A percentile compares a stretch with the other conserved stretches of the same genome.
phyloP scores from a whole-genome alignment of 1,140 invertebrate genomes.

The Liolophura sinensis region DNA sequence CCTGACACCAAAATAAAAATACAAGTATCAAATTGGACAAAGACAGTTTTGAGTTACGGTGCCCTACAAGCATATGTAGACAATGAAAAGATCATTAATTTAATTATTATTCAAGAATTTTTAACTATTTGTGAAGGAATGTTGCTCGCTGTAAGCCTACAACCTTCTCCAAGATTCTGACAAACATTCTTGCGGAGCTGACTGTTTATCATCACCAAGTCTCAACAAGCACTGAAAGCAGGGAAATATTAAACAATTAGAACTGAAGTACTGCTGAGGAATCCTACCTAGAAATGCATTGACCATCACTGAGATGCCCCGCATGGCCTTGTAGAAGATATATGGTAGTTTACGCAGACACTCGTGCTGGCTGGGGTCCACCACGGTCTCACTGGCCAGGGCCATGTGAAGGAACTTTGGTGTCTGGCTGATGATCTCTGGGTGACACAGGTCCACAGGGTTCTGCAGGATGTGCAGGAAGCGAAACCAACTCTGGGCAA shows the following conservation, averaged over 20 bases:
- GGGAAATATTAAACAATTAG: not conserved
- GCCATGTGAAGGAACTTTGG: constrained; percentile 74
- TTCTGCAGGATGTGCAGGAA: constrained; percentile 91
- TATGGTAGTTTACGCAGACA: constrained; percentile 81
- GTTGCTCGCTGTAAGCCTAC: no score
- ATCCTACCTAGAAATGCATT: constrained; percentile 91
- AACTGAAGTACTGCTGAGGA: not conserved
- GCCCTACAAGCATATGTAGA: no score
- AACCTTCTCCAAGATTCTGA: no score
- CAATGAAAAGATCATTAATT: no score
- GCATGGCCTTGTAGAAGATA: constrained; percentile 93
- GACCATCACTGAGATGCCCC: constrained; percentile 87
- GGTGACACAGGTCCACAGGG: constrained; percentile 88
- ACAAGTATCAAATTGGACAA: no score
- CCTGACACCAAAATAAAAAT: no score
- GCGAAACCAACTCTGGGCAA: constrained; percentile 93
- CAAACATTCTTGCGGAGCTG: no score
- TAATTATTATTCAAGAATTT: no score
- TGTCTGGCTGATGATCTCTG: constrained; percentile 82
- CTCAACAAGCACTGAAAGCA: no score
- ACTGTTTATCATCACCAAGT: not conserved
- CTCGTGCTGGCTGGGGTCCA: constrained; percentile 88
- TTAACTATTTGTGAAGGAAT: no score
- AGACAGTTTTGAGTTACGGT: no score
- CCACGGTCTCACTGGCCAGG: constrained; percentile 57